phyloP scores from a whole-genome alignment of 92 coral and sea anemone genomes.

The Metridium senile region DNA sequence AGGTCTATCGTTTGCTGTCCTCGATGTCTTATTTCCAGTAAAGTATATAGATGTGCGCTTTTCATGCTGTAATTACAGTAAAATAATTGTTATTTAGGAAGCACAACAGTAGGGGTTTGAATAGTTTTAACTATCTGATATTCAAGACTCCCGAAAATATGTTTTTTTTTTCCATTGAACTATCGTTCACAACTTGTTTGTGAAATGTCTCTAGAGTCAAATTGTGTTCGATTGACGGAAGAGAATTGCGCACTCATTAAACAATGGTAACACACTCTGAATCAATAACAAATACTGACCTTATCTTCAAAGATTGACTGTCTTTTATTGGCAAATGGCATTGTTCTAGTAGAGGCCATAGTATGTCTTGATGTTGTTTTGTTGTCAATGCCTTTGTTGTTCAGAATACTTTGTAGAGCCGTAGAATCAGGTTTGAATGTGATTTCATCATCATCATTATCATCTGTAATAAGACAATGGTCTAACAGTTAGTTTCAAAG shows the following conservation, averaged over 20 bases:
- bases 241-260: no score
- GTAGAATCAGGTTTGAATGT: slow-evolving; percentile 36
- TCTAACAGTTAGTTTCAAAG: no score
- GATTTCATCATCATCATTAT: slow-evolving; percentile 40
- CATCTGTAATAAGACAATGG: slow-evolving; percentile 17
- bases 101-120: no score
- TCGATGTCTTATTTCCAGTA: slow-evolving; percentile 23
- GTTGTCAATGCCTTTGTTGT: slow-evolving; percentile 29
- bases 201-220: no score
- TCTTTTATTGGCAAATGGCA: slow-evolving; percentile 9
- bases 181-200: no score
- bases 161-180: background rate
- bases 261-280: no score
- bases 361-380: slow-evolving; percentile 12
- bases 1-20: slow-evolving; percentile 6
- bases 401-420: slow-evolving; percentile 39
- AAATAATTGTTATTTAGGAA: background rate
- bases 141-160: background rate
- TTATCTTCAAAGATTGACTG: slow-evolving; percentile 23
- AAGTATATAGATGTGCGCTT: slow-evolving; percentile 43
- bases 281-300: no score
- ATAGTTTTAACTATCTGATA: background rate
- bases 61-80: slow-evolving; percentile 7
- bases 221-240: no score
- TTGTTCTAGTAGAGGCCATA: slow-evolving; percentile 31